These are phyloP conservation scores for Gryllus bimaculatus DNA, from an alignment of 1,140 invertebrate species.

Conservation along the genomic window DNA sequence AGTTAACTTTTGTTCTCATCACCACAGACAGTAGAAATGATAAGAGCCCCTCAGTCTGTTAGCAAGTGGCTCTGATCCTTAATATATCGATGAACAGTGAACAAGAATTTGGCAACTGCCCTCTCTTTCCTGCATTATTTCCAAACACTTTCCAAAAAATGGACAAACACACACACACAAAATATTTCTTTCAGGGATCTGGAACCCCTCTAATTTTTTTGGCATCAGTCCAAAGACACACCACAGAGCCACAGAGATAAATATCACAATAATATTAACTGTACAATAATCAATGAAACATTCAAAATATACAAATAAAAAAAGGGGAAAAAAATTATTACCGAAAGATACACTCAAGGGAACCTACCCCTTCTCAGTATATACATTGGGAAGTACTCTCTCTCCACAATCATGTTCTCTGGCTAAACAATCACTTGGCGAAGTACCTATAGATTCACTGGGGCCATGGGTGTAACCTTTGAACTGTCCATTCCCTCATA, in stretches of 20 bases:
- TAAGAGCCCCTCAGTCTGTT: slow-evolving; percentile 1
- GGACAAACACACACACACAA: background rate
- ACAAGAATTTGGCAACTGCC: background rate
- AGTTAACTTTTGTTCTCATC: slow-evolving; percentile 1
- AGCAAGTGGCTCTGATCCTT: background rate
- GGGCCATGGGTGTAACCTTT: background rate
- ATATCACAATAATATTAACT: slow-evolving; percentile 6
- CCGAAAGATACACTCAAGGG: background rate
- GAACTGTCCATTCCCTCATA: background rate
- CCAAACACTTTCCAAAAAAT: background rate
- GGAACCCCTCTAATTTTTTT: background rate
- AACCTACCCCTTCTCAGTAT: background rate
- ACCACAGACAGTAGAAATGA: slow-evolving; percentile 6
- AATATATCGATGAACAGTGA: background rate
- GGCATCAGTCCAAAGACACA: background rate
- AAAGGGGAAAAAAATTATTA: background rate
- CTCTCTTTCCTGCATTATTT: background rate
- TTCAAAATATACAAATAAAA: slow-evolving; percentile 2
- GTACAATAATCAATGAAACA: slow-evolving; percentile 2
- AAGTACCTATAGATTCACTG: background rate
- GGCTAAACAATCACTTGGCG: background rate
- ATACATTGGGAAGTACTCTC: background rate
- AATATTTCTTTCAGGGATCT: background rate
- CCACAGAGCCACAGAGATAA: background rate
- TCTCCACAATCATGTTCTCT: background rate